Evolutionary conservation across 2,113 vertebrate species (phyloP), one percentile per base, ranked within the genome.

Genomic region (Pseudorasbora parva): DNA sequence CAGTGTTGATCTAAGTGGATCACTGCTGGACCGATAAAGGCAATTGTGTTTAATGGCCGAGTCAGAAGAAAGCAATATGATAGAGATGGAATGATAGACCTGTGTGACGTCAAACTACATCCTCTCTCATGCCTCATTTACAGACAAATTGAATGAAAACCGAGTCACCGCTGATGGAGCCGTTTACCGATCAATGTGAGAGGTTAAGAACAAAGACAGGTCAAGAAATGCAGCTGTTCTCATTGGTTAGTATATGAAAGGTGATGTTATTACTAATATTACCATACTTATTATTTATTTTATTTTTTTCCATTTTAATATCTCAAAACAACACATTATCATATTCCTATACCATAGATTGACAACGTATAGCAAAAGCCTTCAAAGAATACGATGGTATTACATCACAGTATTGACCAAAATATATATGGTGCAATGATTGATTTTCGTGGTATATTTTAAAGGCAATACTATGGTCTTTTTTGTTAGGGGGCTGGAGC

Each of bases 21-120:
- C 37, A 33, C 56, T 54, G 72, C 77, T 71, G n/a, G 43, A 23
- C 68, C 45, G 75, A 86, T 78, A 78, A 86, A 86, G 49, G 54
- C 33, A 60, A 77, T 69, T 81, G 59, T 47, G 57, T 68, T 41
- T 76, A 81, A 37, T 57, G 45, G 47, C 21, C 19, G 69, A 85
- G 25, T 81, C 57, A 30, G 64, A 21, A 51, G 69, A 49, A 37
- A 74, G 60, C 37, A 15, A 75, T 21, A 25, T 19, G 37, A 33
- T 45, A 41, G 47, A 59, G 17, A 27, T 69, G 21, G 25, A 82
- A 25, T 30, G 84, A 85, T 56, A 14, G 27, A 47, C 30, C 14
- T 30, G 6, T 21, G 45, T 75, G 59, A 64, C 21, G 10, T 66
- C 59, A 85, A 45, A 54, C 54, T 60, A 10, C 43, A 54, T n/a